Conservation (phyloP, 2,888 invertebrate genomes). For the Marronus borbonicus region DNA sequence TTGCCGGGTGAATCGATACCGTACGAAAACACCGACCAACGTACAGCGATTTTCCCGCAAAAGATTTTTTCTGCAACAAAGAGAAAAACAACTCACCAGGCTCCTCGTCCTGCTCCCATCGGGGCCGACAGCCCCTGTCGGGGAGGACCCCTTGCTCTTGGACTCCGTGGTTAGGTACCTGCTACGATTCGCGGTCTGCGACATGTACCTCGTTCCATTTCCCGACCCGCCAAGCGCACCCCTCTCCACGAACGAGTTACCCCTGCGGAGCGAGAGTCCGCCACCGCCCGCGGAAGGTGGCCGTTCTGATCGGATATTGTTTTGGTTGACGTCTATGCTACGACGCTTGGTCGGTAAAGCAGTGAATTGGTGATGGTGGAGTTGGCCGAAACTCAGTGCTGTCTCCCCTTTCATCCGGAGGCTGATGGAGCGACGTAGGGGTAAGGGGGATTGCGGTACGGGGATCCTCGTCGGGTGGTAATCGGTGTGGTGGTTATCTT, state of each 20-base stretch:
- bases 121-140: conserved; percentile 62
- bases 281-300: conserved; percentile 22
- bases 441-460: conserved; percentile 57
- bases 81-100: conserved; percentile 71
- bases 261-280: conserved; percentile 60
- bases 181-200: conserved; percentile 69
- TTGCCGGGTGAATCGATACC: background rate
- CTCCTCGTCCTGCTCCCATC: conserved; percentile 69
- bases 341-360: conserved; percentile 38
- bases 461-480: conserved; percentile 52
- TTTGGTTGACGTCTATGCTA: conserved; percentile 49
- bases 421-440: conserved; percentile 60
- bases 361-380: conserved; percentile 32
- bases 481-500: conserved; percentile 38
- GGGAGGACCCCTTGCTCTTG: conserved; percentile 68
- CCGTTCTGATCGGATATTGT: conserved; percentile 42
- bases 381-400: conserved; percentile 3
- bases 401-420: conserved; percentile 58
- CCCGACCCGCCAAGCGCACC: conserved; percentile 62
- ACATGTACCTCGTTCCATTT: conserved; percentile 71
- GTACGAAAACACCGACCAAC: background rate
- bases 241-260: conserved; percentile 66
- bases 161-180: conserved; percentile 77
- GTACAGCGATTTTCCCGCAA: conserved; percentile 30
- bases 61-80: background rate